Evolutionary conservation across 2,888 invertebrate species (phyloP), one percentile per base, ranked within the genome.

Genomic region (Eupithecia pulchellata): DNA sequence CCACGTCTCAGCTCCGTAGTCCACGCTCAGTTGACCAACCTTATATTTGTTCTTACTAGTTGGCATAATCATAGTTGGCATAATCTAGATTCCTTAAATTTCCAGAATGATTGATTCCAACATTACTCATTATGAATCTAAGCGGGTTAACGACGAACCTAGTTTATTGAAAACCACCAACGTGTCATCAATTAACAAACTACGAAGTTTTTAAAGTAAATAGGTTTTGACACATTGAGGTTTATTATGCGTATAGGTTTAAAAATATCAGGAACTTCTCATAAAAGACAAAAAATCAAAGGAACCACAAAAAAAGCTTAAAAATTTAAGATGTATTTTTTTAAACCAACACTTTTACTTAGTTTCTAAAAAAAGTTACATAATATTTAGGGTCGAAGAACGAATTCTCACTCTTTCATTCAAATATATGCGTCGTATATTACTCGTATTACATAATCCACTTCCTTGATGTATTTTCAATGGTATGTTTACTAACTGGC

Each of bases 401-500:
- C 42, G 42, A 42, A 42, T 20, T 20, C 8, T 25, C 13, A 52
- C 4, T 9, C 11, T 20, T 20, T 52, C 11, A 4, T 52, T 52
- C 20, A 25, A 57, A 29, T 17, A 29, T 29, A 20, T 17, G 17
- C 29, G 29, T 29, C 57, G 5, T 61, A 32, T 61, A n/a, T n/a
- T n/a, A n/a, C n/a, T n/a, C n/a, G n/a, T n/a, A n/a, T 61, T 61
- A 61, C 20, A 25, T 61, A 61, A 34, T 61, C 25, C 61, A 61
- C 61, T 61, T 61, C 61, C 61, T 32, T 34, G 61, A 25, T 61
- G 34, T 61, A 34, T 57, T 57, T 36, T 36, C 61, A 34, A 25
- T 34, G 61, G 34, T 34, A 64, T 58, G 64, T 64, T 64, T 36
- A 57, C 30, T 47, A 71, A 61, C 30, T 61, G 29, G 39, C 29